Evolutionary conservation across 2,113 vertebrate genomes (phyloP).

Genomic region (Mellivora capensis): DNA sequence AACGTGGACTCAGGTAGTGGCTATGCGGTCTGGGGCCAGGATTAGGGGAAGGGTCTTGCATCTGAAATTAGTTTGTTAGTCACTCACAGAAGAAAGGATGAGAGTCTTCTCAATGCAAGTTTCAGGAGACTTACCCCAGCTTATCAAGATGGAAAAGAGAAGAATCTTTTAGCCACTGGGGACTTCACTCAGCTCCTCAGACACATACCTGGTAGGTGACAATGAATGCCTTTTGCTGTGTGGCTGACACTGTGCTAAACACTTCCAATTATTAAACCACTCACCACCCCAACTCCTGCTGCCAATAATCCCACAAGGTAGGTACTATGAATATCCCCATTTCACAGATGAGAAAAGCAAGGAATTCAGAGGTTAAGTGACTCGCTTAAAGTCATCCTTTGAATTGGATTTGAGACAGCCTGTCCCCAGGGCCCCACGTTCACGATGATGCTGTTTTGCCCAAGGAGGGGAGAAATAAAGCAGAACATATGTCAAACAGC

Average conservation of each 20-base stretch:
- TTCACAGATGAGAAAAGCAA: not conserved
- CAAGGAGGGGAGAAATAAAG: not conserved
- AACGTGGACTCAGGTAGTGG: too few species aligned
- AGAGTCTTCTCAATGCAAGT: not conserved
- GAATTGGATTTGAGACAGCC: not conserved
- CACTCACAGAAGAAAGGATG: not conserved
- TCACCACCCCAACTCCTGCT: not conserved
- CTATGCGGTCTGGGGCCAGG: not conserved
- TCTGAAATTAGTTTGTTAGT: not conserved
- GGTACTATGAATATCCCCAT: not conserved
- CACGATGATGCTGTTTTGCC: not conserved
- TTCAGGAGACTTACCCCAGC: not conserved
- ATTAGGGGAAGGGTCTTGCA: not conserved
- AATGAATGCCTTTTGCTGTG: not conserved
- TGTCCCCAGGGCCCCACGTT: not conserved
- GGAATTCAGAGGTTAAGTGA: not conserved
- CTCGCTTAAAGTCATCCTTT: not conserved
- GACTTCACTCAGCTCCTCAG: not conserved
- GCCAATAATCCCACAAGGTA: not conserved
- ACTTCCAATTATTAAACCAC: not conserved
- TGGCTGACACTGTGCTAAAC: not conserved
- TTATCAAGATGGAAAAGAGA: not conserved
- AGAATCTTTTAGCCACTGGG: not conserved
- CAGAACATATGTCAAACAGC: constrained; percentile 61
- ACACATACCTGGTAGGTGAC: not conserved